phyloP scores from a whole-genome alignment of 2,113 vertebrate genomes.

The Cygnus atratus region DNA sequence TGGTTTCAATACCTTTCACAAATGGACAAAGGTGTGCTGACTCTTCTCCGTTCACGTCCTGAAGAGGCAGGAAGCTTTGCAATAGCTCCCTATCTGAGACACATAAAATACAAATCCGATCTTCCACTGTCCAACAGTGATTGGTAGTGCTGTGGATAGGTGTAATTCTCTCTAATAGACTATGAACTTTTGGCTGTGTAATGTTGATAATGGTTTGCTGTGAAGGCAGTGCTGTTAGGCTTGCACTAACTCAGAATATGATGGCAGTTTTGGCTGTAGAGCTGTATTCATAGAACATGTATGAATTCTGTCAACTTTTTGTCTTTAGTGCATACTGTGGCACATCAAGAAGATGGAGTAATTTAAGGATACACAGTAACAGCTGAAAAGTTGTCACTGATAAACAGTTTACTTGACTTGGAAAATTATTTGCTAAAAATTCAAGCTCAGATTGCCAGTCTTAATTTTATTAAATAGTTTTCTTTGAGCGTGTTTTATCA shows the following conservation, averaged over 20 bases:
- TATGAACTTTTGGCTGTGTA: background rate
- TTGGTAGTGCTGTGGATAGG: background rate
- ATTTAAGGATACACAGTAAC: background rate
- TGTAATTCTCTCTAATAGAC: background rate
- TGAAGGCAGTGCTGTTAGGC: background rate
- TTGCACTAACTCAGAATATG: background rate
- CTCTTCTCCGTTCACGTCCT: background rate
- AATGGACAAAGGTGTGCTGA: background rate
- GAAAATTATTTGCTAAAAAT: background rate
- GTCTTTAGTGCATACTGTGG: background rate
- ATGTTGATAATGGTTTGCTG: background rate
- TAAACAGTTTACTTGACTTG: background rate
- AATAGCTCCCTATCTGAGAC: background rate
- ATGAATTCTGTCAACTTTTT: background rate
- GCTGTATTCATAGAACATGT: background rate
- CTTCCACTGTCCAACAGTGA: background rate
- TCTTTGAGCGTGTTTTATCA: background rate
- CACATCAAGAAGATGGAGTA: background rate
- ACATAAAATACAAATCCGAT: background rate
- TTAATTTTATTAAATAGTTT: background rate
- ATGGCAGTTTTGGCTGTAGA: background rate
- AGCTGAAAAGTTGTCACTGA: background rate
- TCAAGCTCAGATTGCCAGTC: background rate
- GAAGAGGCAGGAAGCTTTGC: background rate
- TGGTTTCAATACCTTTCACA: background rate